phyloP scores from a whole-genome alignment of 2,113 vertebrate species.

The Athene noctua region DNA sequence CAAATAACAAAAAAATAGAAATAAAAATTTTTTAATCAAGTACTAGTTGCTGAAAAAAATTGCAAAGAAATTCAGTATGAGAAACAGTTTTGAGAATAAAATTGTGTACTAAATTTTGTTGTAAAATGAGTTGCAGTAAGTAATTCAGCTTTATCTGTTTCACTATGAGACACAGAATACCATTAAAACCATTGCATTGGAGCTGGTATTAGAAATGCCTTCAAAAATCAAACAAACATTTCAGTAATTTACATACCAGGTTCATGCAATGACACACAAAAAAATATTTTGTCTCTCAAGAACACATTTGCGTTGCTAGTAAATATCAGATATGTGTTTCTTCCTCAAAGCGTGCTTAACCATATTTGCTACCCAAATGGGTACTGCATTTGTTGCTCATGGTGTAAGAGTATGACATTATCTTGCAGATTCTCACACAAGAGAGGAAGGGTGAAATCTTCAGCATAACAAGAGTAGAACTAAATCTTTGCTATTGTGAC shows the following conservation, averaged over 20 bases:
- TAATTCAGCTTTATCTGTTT: neutral
- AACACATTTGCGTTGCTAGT: neutral
- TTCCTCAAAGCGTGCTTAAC: neutral
- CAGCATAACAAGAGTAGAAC: neutral
- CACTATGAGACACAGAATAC: neutral
- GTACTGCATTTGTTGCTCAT: neutral
- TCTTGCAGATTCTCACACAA: neutral
- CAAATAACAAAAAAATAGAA: neutral
- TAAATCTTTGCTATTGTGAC: neutral
- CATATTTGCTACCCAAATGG: neutral
- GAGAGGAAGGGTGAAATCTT: fast-evolving
- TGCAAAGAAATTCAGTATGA: neutral
- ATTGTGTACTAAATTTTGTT: neutral
- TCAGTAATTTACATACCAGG: neutral
- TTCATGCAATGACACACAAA: neutral
- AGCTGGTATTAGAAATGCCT: neutral
- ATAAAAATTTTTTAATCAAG: neutral
- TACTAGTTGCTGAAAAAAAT: neutral
- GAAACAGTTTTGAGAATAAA: neutral
- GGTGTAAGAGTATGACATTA: neutral
- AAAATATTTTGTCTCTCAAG: neutral
- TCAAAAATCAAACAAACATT: neutral
- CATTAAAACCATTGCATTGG: neutral
- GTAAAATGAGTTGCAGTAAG: neutral
- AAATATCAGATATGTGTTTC: neutral